phyloP scores from a whole-genome alignment of 2,113 vertebrate species.

The Xiphorhynchus elegans region DNA sequence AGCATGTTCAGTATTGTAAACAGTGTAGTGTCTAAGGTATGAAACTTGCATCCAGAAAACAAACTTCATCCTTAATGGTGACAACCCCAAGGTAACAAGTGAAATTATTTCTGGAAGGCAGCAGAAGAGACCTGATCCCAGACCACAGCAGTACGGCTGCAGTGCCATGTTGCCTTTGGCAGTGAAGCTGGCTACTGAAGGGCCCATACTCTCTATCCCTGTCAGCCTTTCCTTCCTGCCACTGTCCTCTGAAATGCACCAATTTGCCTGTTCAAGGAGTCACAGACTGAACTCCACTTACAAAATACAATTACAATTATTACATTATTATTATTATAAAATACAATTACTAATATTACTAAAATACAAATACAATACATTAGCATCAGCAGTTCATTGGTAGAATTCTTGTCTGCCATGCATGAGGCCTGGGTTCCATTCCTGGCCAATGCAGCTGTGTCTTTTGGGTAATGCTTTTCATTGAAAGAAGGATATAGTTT shows the following conservation, averaged over 20 bases:
- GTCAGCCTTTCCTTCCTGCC: not conserved
- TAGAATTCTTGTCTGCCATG: not conserved
- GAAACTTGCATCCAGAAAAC: not conserved
- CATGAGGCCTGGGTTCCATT: not conserved
- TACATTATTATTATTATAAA: not conserved
- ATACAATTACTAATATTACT: not conserved
- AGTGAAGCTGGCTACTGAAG: not conserved
- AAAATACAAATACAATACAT: not conserved
- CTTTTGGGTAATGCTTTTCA: not conserved
- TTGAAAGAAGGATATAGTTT: not conserved
- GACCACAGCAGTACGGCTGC: not conserved
- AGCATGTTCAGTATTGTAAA: not conserved
- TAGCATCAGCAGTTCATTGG: not conserved
- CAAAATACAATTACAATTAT: not conserved
- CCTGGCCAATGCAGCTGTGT: not conserved
- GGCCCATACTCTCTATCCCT: not conserved
- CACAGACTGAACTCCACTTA: not conserved
- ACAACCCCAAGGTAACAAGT: not conserved
- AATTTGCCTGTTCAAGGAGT: not conserved
- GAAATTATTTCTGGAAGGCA: not conserved
- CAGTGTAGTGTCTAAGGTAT: not conserved
- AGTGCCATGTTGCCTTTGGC: not conserved
- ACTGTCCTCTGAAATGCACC: fast-evolving
- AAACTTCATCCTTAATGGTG: not conserved
- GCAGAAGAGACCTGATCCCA: not conserved